Evolutionary conservation across 2,113 vertebrate species (phyloP).

Genomic region (Paramormyrops kingsleyae): DNA sequence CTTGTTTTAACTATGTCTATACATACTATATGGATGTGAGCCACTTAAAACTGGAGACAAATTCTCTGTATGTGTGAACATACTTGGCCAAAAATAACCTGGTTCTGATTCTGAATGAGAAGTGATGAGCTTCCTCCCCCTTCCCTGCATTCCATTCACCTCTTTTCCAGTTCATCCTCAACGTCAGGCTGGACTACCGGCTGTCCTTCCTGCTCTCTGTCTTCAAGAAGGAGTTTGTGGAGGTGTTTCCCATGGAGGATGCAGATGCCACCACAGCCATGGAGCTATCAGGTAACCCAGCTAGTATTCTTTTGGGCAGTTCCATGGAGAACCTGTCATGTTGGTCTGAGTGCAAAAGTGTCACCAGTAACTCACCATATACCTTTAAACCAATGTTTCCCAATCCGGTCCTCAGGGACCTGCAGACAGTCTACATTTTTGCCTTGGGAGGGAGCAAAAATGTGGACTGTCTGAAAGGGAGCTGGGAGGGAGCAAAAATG

Average conservation of each 20-base stretch:
- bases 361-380: neutral
- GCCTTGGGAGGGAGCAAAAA: neutral
- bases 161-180: conserved; percentile 86
- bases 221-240: conserved; percentile 97
- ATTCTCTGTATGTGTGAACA: neutral
- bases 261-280: conserved; percentile 81
- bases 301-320: neutral
- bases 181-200: conserved; percentile 91
- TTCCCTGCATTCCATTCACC: neutral
- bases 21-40: neutral
- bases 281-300: conserved; percentile 70
- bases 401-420: neutral
- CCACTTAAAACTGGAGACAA: neutral
- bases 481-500: no score
- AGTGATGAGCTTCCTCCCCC: neutral
- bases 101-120: neutral
- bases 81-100: neutral
- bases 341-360: neutral
- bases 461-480: no score
- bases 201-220: conserved; percentile 92
- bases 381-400: neutral
- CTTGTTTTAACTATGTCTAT: neutral
- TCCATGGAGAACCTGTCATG: neutral
- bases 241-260: conserved; percentile 89
- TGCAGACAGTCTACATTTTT: neutral